These are phyloP conservation scores for Columba livia DNA, from an alignment of 2,113 vertebrate genomes.

Conservation along the genomic window DNA sequence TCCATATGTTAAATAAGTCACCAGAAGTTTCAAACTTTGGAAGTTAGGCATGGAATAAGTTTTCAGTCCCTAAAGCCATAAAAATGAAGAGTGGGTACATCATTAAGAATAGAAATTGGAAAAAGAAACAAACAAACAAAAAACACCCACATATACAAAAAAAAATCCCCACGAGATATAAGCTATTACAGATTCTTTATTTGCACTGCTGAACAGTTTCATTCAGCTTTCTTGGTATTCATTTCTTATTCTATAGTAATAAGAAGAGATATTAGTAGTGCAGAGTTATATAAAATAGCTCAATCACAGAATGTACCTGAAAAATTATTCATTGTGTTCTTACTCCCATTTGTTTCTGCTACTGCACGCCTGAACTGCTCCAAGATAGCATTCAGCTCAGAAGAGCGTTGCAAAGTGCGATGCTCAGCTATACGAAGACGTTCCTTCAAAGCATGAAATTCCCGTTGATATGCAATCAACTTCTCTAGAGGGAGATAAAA, in stretches of 20 bases:
- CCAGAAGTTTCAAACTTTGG: background rate
- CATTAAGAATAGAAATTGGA: background rate
- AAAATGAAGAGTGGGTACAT: background rate
- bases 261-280: background rate
- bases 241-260: background rate
- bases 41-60: background rate
- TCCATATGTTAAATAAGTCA: background rate
- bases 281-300: background rate
- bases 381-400: slow-evolving; percentile 90
- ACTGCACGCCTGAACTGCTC: slow-evolving; percentile 92
- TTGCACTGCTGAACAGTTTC: background rate
- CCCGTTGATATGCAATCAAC: slow-evolving; percentile 92
- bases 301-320: slow-evolving; percentile 78
- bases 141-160: no score
- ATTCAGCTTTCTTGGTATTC: background rate
- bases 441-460: slow-evolving; percentile 95
- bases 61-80: background rate
- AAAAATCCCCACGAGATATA: background rate
- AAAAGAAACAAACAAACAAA: background rate
- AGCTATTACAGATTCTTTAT: background rate
- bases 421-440: slow-evolving; percentile 95
- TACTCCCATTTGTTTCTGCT: slow-evolving; percentile 92
- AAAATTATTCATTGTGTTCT: slow-evolving; percentile 86
- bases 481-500: slow-evolving; percentile 80
- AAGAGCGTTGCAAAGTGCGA: slow-evolving; percentile 93